phyloP scores from a whole-genome alignment of 2,888 invertebrate genomes.

The Pherbina coryleti region DNA sequence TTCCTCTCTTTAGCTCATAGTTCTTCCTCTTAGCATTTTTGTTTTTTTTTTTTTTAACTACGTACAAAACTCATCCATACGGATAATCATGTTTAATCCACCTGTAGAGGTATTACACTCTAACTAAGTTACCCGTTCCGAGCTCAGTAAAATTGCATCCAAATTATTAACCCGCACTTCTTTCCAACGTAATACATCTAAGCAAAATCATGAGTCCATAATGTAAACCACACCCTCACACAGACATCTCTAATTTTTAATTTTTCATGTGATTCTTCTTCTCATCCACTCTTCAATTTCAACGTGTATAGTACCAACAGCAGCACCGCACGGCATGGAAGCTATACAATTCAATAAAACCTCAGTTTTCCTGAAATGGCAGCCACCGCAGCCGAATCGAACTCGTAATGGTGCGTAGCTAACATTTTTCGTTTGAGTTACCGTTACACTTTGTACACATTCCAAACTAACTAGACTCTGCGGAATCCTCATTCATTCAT shows the following conservation, averaged over 20 bases:
- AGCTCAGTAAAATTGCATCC: too few relatives aligned
- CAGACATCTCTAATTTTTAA: neutral
- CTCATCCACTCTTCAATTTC: slow-evolving; percentile 23
- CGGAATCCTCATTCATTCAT: neutral
- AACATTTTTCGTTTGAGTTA: slow-evolving; percentile 16
- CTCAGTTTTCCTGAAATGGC: slow-evolving; percentile 86
- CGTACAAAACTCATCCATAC: too few relatives aligned
- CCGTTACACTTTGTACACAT: neutral
- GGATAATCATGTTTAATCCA: too few relatives aligned
- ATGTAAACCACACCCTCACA: neutral
- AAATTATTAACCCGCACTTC: too few relatives aligned
- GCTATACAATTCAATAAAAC: slow-evolving; percentile 86
- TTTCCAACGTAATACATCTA: neutral
- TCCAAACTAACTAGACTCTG: slow-evolving; percentile 37
- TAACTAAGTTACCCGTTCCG: too few relatives aligned
- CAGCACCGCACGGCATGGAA: slow-evolving; percentile 86
- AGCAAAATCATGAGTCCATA: neutral
- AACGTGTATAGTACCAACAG: slow-evolving; percentile 78
- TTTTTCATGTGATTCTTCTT: neutral
- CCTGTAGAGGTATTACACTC: too few relatives aligned
- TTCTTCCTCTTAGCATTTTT: too few relatives aligned
- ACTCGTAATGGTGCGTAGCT: slow-evolving; percentile 79
- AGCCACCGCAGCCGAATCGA: slow-evolving; percentile 78
- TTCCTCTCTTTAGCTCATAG: too few relatives aligned
- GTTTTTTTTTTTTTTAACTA: too few relatives aligned